Evolutionary conservation across 1,140 invertebrate genomes (phyloP).

Genomic region (Papilio polytes): DNA sequence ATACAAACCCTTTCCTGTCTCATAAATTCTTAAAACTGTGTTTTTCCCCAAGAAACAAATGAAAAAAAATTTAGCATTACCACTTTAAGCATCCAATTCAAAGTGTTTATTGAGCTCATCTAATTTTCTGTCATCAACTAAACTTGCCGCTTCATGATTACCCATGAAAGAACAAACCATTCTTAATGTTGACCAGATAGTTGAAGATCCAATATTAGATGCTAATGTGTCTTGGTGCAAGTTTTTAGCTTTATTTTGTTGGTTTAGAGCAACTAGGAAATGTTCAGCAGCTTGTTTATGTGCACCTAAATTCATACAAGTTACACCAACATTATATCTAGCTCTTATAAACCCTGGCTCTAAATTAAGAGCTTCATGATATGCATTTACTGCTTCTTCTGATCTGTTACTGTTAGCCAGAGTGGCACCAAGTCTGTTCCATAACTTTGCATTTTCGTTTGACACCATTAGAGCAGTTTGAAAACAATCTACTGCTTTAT

Average conservation of each 20-base stretch:
- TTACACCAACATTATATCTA: constrained; percentile 98
- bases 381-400: constrained; percentile 98
- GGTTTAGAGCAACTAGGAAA: constrained; percentile 95
- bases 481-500: constrained; percentile 98
- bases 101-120: constrained; percentile 87
- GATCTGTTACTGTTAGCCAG: constrained; percentile 97
- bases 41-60: constrained; percentile 18
- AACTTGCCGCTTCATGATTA: constrained; percentile 90
- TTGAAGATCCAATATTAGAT: constrained; percentile 89
- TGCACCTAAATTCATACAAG: constrained; percentile 97
- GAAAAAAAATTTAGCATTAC: not conserved
- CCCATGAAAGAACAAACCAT: constrained; percentile 95
- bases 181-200: constrained; percentile 97
- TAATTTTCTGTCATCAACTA: constrained; percentile 90
- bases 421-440: constrained; percentile 99
- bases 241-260: constrained; percentile 91
- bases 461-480: constrained; percentile 92
- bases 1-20: not conserved
- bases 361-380: constrained; percentile 95
- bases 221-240: constrained; percentile 68
- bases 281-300: constrained; percentile 98
- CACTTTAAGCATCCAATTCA: constrained; percentile 77
- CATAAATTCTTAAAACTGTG: not conserved
- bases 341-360: constrained; percentile 98
- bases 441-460: constrained; percentile 95